Conservation (phyloP, 1,140 invertebrate genomes). For the Hylaeus anthracinus region DNA sequence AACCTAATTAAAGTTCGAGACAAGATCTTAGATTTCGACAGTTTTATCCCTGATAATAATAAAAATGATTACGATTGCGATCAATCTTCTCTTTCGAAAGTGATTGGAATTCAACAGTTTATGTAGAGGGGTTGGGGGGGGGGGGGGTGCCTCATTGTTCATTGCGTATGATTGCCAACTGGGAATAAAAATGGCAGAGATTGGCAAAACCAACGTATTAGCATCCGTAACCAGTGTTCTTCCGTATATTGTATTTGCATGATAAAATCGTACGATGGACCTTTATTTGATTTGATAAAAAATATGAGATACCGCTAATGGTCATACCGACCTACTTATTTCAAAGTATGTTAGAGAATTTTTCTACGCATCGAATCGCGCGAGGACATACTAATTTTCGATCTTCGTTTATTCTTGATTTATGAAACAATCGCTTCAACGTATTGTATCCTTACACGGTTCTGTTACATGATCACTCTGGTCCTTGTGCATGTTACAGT, state of each 20-base stretch:
- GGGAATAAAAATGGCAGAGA: too few relatives aligned
- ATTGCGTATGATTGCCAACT: background rate
- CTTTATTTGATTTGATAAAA: conserved; percentile 1
- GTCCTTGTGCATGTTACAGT: background rate
- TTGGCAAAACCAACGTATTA: too few relatives aligned
- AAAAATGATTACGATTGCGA: too few relatives aligned
- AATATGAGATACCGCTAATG: background rate
- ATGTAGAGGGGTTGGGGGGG: too few relatives aligned
- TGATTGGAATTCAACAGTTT: too few relatives aligned
- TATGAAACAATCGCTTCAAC: background rate
- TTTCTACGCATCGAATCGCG: background rate
- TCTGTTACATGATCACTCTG: background rate
- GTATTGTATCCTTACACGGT: background rate
- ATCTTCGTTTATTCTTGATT: background rate
- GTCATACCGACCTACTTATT: background rate
- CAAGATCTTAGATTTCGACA: too few relatives aligned
- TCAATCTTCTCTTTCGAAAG: too few relatives aligned
- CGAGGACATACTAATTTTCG: too few relatives aligned
- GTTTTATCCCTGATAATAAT: too few relatives aligned
- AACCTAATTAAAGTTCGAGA: too few relatives aligned
- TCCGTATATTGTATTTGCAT: background rate
- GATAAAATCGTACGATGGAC: conserved; percentile 28
- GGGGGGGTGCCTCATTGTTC: background rate
- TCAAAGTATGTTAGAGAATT: background rate
- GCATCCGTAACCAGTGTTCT: background rate